Evolutionary conservation across 2,888 invertebrate species (phyloP), one percentile per base, ranked within the genome.

Genomic region (Meiosimyza platycephala): DNA sequence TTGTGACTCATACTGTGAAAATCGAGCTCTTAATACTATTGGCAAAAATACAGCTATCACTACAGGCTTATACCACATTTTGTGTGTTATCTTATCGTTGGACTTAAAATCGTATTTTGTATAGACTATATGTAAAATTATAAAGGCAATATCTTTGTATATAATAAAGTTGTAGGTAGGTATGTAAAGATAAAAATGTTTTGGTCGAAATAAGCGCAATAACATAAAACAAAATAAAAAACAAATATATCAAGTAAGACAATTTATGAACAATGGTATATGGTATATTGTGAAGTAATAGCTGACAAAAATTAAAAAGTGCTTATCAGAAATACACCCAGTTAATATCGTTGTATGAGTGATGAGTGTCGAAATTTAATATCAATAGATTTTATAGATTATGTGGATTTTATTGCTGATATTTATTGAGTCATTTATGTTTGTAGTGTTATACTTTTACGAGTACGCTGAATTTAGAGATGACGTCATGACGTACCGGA

Each of bases 381-480:
- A 62, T 70, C 75, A 73, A 57, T 73, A 74, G 68, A 74, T 62
- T 54, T 73, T 66, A 77, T 80, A 80, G 80, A 78, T 80, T 80
- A 80, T 75, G 50, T 65, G 60, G 74, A 48, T 60, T 78, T 75
- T 74, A 67, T 71, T 72, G 67, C 62, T 57, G 66, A 15, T 71
- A 71, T 70, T 47, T 74, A 76, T 72, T 66, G 71, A 74, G 72
- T 65, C 48, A 68, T 33, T 62, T 71, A 60, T 72, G 71, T 75
- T 70, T 65, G 70, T 16, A 16, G 28, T 33, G 70, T 75, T 76
- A 81, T 79, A n/a, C 22, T 73, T 71, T 66, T 70, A 59, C 47
- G 74, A 51, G 72, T 70, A 54, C 48, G 18, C 13, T 33, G 50
- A 62, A 69, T 50, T 51, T 15, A 65, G 59, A 40, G 28, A 77